Percentiles rank a stretch among this genome's conserved stretches.
Conservation (phyloP, 2,113 vertebrate genomes). For the Amblyornis subalaris region DNA sequence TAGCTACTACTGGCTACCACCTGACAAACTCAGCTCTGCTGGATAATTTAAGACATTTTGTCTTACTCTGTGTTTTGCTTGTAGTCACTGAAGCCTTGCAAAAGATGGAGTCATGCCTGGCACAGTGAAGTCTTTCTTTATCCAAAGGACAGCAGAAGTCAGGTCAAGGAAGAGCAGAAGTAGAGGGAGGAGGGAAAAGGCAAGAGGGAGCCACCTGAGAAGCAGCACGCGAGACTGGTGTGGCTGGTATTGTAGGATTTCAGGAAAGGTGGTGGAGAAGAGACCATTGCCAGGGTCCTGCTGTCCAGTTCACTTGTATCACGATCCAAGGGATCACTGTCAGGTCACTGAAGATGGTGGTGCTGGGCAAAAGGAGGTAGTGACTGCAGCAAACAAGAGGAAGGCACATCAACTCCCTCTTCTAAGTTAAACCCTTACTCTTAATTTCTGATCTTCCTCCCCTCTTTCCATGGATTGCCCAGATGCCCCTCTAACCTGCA, state of each 20-base stretch:
- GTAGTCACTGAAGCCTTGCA: not conserved
- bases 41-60: not conserved
- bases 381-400: not conserved
- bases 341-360: not conserved
- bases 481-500: not conserved
- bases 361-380: not conserved
- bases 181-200: not conserved
- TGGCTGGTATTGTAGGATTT: not conserved
- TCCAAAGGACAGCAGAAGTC: not conserved
- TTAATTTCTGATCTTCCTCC: not conserved
- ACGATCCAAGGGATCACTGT: not conserved
- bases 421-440: not conserved
- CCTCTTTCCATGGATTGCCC: not conserved
- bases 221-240: not conserved
- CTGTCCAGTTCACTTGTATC: not conserved
- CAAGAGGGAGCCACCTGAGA: not conserved
- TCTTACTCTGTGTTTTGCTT: not conserved
- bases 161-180: not conserved
- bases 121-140: not conserved
- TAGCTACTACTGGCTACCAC: not conserved
- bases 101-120: not conserved
- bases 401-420: not conserved
- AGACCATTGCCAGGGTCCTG: not conserved
- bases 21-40: not conserved
- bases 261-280: not conserved